Evolutionary conservation across 2,888 invertebrate species (phyloP), one percentile per base, ranked within the genome.

Genomic region (Pedicia rivosa): DNA sequence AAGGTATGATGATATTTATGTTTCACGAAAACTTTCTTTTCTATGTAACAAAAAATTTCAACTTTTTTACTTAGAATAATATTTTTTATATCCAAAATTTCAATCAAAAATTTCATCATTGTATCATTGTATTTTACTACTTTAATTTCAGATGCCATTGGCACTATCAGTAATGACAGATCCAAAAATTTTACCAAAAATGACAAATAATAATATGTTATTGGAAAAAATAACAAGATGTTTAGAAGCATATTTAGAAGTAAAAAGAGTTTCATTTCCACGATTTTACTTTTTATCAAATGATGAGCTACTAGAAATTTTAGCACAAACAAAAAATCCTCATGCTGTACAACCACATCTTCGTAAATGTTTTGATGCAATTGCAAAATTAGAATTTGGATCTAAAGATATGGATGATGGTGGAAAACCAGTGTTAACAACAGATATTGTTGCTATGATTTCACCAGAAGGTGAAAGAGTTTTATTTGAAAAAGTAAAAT

Each of bases 161-260:
- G 90, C 88, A 1, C 69, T 91, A 66, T 75, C 82, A 43, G 78
- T 81, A 2, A 81, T 81, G 38, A 78, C 78, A 2, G 73, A 75
- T 46, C 74, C 77, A 1, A 77, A 77, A 10, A 59, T 80, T 6
- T 66, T 77, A 43, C 76, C 82, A 44, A 67, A 68, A 27, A 67
- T 87, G 15, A 63, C 70, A 27, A 72, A 71, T 40, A 79, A 82
- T 50, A 90, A 88, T 55, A 68, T 69, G 27, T 68, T 86, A 49
- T 58, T 92, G 35, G 91, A 91, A 48, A 78, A 84, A 56, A 88
- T 92, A 28, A 77, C 84, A 67, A 86, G 87, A 52, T 90, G 88
- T 47, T 65, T 92, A 20, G 88, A 90, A 53, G 84, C 84, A 0
- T 90, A 88, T 55, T 62, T 90, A 38, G 88, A 90, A 58, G 82